phyloP scores from a whole-genome alignment of 2,113 vertebrate species.

The Garra rufa region DNA sequence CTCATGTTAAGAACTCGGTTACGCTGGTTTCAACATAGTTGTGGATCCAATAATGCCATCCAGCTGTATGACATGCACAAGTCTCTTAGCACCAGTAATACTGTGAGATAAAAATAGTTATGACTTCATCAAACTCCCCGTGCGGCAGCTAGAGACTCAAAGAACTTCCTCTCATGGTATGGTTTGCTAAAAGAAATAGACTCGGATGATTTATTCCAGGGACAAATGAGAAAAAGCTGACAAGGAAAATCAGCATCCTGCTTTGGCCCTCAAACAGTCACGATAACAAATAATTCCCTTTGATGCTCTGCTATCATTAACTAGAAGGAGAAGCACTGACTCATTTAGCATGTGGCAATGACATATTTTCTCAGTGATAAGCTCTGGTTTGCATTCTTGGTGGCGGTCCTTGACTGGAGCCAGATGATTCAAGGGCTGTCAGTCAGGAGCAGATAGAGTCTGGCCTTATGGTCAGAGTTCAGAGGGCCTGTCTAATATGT shows the following conservation, averaged over 20 bases:
- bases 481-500: conserved; percentile 74
- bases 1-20: conserved; percentile 11
- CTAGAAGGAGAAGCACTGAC: conserved; percentile 41
- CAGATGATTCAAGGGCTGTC: conserved; percentile 46
- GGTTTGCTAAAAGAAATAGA: neutral
- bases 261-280: neutral
- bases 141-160: neutral
- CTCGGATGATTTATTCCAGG: neutral
- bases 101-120: neutral
- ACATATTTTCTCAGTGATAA: conserved; percentile 68
- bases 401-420: conserved; percentile 44
- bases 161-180: neutral
- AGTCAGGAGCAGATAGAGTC: conserved; percentile 69
- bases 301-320: conserved; percentile 1
- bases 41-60: conserved; percentile 12
- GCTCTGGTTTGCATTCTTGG: conserved; percentile 64
- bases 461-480: conserved; percentile 67
- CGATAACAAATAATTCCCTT: neutral
- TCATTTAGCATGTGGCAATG: conserved; percentile 15
- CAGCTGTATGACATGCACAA: conserved; percentile 4
- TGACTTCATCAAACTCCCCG: conserved; percentile 14
- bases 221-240: neutral
- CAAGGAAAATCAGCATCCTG: neutral
- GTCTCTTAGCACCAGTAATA: neutral
- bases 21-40: conserved; percentile 10